Evolutionary conservation across 2,888 invertebrate genomes (phyloP).

Genomic region (Myathropa florea): DNA sequence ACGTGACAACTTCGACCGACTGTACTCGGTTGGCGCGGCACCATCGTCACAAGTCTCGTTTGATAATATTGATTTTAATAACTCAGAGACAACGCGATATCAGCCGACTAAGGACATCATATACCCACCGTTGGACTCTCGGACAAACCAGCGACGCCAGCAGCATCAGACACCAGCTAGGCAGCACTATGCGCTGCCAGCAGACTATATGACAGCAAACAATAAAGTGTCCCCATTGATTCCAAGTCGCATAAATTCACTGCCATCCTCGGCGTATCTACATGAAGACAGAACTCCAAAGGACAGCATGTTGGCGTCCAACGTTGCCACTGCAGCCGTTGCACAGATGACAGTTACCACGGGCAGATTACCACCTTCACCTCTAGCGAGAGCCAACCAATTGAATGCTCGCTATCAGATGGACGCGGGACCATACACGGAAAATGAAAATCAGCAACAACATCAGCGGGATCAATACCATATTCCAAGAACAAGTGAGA

Average conservation of each 20-base stretch:
- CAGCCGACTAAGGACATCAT: conserved; percentile 24
- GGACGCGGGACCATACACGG: neutral
- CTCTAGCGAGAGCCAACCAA: neutral
- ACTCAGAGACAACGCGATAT: conserved; percentile 29
- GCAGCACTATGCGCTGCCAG: conserved; percentile 20
- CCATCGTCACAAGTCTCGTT: conserved; percentile 25
- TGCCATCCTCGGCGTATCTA: neutral
- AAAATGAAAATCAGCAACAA: conserved; percentile 21
- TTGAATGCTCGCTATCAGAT: neutral
- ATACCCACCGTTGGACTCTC: conserved; percentile 27
- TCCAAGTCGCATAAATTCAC: neutral
- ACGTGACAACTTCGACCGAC: conserved; percentile 7
- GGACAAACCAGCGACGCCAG: conserved; percentile 13
- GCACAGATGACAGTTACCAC: conserved; percentile 1
- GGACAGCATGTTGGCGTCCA: conserved; percentile 16
- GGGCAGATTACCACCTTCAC: conserved; percentile 2
- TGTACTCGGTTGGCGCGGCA: neutral
- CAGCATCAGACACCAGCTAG: neutral
- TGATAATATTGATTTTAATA: conserved; percentile 43
- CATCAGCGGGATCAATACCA: conserved; percentile 33
- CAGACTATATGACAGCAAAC: conserved; percentile 29
- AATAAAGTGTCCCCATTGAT: conserved; percentile 19
- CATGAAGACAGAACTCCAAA: neutral
- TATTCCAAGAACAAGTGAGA: conserved; percentile 4
- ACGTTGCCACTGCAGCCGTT: neutral